phyloP scores from a whole-genome alignment of 2,888 invertebrate species.

The Zygothrica quintamaculata region DNA sequence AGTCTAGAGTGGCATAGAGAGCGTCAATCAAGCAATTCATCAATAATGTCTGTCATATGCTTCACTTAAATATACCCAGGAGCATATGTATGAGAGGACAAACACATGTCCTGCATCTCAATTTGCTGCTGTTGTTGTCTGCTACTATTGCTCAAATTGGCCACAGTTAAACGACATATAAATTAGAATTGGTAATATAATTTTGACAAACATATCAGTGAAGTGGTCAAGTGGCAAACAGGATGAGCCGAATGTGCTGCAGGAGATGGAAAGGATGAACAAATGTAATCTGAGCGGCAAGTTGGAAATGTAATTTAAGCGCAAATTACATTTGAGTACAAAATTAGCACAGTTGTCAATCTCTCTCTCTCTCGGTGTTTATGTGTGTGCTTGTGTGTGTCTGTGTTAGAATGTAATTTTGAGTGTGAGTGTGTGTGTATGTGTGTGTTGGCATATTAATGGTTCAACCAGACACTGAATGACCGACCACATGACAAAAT shows the following conservation, averaged over 20 bases:
- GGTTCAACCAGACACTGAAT: slow-evolving; percentile 24
- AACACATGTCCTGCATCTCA: slow-evolving; percentile 17
- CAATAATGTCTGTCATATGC: slow-evolving; percentile 46
- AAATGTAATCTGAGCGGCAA: slow-evolving; percentile 67
- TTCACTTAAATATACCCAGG: slow-evolving; percentile 12
- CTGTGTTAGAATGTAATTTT: slow-evolving; percentile 4
- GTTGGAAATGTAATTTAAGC: slow-evolving; percentile 74
- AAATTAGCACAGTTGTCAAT: slow-evolving; percentile 79
- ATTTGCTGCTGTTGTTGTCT: slow-evolving; percentile 6
- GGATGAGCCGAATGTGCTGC: background rate
- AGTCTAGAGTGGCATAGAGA: no score
- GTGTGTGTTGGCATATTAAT: slow-evolving; percentile 41
- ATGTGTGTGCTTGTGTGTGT: slow-evolving; percentile 23
- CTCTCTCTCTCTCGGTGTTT: no score
- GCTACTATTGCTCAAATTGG: slow-evolving; percentile 54
- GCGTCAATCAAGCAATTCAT: slow-evolving; percentile 42
- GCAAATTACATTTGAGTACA: slow-evolving; percentile 73
- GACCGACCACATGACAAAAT: background rate
- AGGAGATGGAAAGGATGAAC: slow-evolving; percentile 12
- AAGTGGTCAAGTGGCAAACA: background rate
- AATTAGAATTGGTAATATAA: slow-evolving; percentile 78
- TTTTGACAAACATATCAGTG: slow-evolving; percentile 45
- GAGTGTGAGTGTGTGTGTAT: slow-evolving; percentile 8
- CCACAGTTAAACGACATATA: slow-evolving; percentile 74
- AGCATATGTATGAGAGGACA: background rate